phyloP scores from a whole-genome alignment of 2,888 invertebrate genomes.

The Brachyptera putata region DNA sequence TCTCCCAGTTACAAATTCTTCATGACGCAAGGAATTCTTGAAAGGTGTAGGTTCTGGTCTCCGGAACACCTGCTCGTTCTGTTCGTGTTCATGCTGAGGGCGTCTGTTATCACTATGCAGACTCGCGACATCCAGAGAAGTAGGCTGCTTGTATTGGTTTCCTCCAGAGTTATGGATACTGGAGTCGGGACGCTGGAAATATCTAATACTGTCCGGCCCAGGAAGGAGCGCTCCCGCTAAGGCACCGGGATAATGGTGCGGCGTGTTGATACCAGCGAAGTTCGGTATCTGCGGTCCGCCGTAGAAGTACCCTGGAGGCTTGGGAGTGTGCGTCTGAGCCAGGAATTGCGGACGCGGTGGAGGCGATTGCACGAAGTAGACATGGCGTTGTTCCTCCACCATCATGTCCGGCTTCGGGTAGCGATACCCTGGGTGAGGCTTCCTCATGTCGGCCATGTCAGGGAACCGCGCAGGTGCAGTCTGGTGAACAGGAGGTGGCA shows the following conservation, averaged over 20 bases:
- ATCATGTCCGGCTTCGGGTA: conserved; percentile 16
- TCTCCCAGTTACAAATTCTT: conserved; percentile 5
- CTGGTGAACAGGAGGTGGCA: conserved; percentile 24
- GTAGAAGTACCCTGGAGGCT: conserved; percentile 11
- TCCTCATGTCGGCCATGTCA: neutral
- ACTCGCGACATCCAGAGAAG: neutral
- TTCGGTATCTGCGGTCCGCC: neutral
- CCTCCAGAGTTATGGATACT: neutral
- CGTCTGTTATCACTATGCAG: neutral
- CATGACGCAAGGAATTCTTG: neutral
- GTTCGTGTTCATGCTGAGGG: neutral
- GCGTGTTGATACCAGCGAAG: conserved; percentile 1
- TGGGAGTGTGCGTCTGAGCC: conserved; percentile 5
- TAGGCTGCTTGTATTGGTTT: neutral
- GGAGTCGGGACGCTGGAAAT: conserved; percentile 13
- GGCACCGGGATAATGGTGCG: conserved; percentile 8
- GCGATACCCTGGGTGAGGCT: conserved; percentile 1
- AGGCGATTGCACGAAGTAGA: neutral
- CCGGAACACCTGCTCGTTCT: neutral
- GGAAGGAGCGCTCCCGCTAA: conserved; percentile 2
- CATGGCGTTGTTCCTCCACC: conserved; percentile 21
- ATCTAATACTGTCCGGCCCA: conserved; percentile 2
- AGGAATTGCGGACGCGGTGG: neutral
- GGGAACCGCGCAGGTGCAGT: neutral
- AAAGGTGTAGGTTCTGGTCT: conserved; percentile 2